Conservation (phyloP, 2,113 vertebrate species). For the Paracanthobrama guichenoti region DNA sequence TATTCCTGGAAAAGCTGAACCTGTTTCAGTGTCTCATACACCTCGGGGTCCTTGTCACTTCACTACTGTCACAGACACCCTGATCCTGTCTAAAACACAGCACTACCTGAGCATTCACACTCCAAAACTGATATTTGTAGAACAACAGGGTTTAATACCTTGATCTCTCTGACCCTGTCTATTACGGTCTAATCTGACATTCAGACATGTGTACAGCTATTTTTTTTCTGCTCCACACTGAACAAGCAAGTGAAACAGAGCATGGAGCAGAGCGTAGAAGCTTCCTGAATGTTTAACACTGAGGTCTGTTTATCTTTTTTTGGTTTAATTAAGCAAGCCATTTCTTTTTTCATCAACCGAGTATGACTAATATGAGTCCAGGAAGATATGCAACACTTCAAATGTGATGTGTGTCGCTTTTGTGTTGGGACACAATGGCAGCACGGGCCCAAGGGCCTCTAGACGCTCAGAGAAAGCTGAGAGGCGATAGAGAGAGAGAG, state of each 20-base stretch:
- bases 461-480: slow-evolving; percentile 50
- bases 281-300: slow-evolving; percentile 28
- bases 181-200: slow-evolving; percentile 37
- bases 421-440: slow-evolving; percentile 73
- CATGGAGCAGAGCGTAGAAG: background rate
- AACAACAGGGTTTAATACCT: slow-evolving; percentile 27
- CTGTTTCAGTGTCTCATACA: slow-evolving; percentile 62
- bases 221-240: background rate
- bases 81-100: slow-evolving; percentile 62
- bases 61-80: slow-evolving; percentile 66
- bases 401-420: slow-evolving; percentile 70
- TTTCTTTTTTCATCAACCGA: slow-evolving; percentile 66
- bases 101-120: slow-evolving; percentile 55
- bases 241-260: slow-evolving; percentile 27
- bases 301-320: slow-evolving; percentile 60
- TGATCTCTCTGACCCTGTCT: slow-evolving; percentile 26
- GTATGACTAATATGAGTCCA: slow-evolving; percentile 75
- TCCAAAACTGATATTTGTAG: slow-evolving; percentile 46
- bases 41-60: slow-evolving; percentile 73
- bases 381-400: slow-evolving; percentile 67
- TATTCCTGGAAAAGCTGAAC: slow-evolving; percentile 68
- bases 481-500: background rate
- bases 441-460: slow-evolving; percentile 66
- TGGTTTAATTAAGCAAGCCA: slow-evolving; percentile 61
- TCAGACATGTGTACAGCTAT: slow-evolving; percentile 10